These are phyloP conservation scores for Habrosyne pyritoides DNA, from an alignment of 2,888 invertebrate genomes.

Conservation along the genomic window DNA sequence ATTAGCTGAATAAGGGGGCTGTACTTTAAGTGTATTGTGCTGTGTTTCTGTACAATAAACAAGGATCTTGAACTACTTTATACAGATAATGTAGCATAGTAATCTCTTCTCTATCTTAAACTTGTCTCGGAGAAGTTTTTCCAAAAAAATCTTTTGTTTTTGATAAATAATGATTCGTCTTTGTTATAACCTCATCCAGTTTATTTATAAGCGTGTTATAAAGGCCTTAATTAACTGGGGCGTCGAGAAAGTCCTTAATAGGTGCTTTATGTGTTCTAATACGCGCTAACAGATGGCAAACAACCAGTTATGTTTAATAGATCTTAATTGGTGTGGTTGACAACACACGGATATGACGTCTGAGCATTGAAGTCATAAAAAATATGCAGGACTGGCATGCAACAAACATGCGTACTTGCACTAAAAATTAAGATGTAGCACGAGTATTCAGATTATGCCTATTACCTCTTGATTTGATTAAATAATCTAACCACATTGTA, in stretches of 20 bases:
- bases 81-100: too few relatives aligned
- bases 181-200: conserved; percentile 15
- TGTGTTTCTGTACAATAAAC: too few relatives aligned
- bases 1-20: too few relatives aligned
- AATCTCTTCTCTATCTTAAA: too few relatives aligned
- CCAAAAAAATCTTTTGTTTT: too few relatives aligned
- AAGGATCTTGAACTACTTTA: too few relatives aligned
- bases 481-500: too few relatives aligned
- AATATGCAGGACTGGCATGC: not conserved
- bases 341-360: conserved; percentile 26
- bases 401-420: not conserved
- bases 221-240: conserved; percentile 27
- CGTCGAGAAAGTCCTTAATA: conserved; percentile 66
- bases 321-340: conserved; percentile 66
- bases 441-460: too few relatives aligned
- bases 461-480: too few relatives aligned
- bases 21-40: too few relatives aligned
- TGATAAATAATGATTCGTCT: not conserved
- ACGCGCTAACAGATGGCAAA: conserved; percentile 56
- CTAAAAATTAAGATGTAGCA: too few relatives aligned
- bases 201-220: conserved; percentile 3
- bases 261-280: conserved; percentile 62
- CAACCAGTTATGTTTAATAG: conserved; percentile 66
- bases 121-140: too few relatives aligned
- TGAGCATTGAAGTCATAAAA: not conserved